These are phyloP conservation scores for Psittacula cyanocephala DNA, from an alignment of 2,113 vertebrate species.

Conservation along the genomic window DNA sequence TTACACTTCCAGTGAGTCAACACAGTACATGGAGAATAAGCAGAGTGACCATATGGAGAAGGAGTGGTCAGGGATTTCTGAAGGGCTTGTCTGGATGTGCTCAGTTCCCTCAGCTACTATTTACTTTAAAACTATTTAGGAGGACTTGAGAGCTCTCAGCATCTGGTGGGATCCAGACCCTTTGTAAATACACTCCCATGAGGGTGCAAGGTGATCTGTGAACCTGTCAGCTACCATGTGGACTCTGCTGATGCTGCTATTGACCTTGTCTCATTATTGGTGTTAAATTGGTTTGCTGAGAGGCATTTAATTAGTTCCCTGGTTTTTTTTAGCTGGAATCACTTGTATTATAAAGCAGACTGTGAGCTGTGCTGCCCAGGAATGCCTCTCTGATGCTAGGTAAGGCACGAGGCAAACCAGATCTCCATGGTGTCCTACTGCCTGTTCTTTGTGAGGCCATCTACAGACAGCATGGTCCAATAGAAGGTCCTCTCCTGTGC, in stretches of 20 bases:
- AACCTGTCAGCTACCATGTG: not conserved
- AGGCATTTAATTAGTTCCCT: not conserved
- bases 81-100: not conserved
- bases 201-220: not conserved
- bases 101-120: not conserved
- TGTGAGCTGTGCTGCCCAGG: not conserved
- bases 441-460: not conserved
- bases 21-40: not conserved
- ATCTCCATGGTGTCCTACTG: not conserved
- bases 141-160: not conserved
- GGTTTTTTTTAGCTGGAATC: not conserved
- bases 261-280: not conserved
- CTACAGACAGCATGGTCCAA: no score
- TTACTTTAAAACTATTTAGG: not conserved
- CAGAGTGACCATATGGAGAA: not conserved
- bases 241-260: not conserved
- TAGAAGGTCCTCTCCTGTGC: not conserved
- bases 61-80: not conserved
- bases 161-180: not conserved
- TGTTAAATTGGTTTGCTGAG: not conserved
- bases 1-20: not conserved
- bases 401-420: not conserved
- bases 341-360: not conserved
- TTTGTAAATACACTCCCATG: not conserved
- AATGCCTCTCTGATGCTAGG: not conserved